Base-by-base conservation (phyloP, 2,797 vertebrate species). In the Phrynocephalus vlangalii region DNA sequence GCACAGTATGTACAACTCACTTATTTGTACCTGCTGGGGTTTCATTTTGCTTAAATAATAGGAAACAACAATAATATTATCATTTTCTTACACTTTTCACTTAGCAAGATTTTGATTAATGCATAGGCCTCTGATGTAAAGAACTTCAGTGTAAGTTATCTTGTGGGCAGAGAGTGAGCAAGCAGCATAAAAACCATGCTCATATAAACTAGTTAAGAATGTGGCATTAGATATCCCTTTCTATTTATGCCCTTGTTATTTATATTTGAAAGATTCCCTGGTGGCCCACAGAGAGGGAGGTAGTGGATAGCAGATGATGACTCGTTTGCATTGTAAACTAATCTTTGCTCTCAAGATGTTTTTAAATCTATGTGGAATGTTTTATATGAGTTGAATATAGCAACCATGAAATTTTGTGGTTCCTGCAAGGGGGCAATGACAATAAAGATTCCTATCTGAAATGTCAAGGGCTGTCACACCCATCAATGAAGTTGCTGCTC, bases 321-420 rank as follows among this genome's bases (percentile, higher is more conserved):
- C 77, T 91, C 72, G 82, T 38, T 88, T 91, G 7, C 44, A 71
- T 3, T 90, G 81, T 88, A 92, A 88, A 68, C 79, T 92, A 88
- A 89, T 83, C 75, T 76, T 89, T 87, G 33, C 33, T 81, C 79
- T 93, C 83, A 90, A 88, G 85, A 78, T 3, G 33, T 33, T 33
- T 33, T 33, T 33, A 33, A 33, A 33, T 33, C 33, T 33, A 33
- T 33, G 33, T 33, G 33, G 33, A 33, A 33, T 33, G 1, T 33
- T 33, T 33, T 33, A 33, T 33, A 2, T 33, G 33, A 33, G 33
- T 33, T 33, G 2, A 33, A 33, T 33, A 33, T 33, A 33, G 33
- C 33, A 33, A 33, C 33, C 33, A 33, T 33, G 33, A 33, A 33
- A 33, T 33, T 33, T 33, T 33, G 33, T 33, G 2, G 33, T 33